Evolutionary conservation across 1,140 invertebrate genomes (phyloP), one percentile per base, ranked within the genome.

Genomic region (Zaprionus nigranus): DNA sequence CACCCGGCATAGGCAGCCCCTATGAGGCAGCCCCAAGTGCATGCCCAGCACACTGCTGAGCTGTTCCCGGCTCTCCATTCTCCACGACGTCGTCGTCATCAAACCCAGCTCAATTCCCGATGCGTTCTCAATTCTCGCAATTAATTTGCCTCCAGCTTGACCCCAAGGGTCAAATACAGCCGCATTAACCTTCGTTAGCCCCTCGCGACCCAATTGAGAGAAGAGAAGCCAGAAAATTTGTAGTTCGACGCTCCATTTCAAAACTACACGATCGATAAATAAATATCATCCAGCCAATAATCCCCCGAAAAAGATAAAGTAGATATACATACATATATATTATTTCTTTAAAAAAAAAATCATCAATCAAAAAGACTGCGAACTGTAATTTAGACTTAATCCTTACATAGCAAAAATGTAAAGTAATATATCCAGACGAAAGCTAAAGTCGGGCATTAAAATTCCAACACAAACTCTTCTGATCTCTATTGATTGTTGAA

Each of bases 171-270:
- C 87, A 90, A 90, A 84, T 90, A 91, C 83, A 79, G 88, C 63
- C 87, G 87, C 78, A 91, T 91, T 91, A 91, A 91, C 87, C 87
- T 91, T 85, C 82, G 87, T 91, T 91, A 87, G 87, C 87, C 87
- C 78, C 80, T 66, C 66, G 73, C 68, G 40, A 17, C 51, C 67
- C 72, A 81, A 88, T 88, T 84, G 78, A 67, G 71, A 40, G 54
- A 20, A 53, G 68, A 70, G 54, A 38, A 56, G 60, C 30, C 54
- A n/a, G 51, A 59, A 30, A 63, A 70, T 75, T 82, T 68, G 59
- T 7, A 38, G 49, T 68, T 69, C 20, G 57, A 74, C 53, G 63
- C 59, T 83, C 66, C 54, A 78, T 20, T 85, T 85, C 59, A 72
- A 78, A 78, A 72, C 72, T 62, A 68, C 43, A 63, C 53, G 30